Percentiles rank a stretch among this genome's conserved stretches.
Conservation (phyloP, 2,888 invertebrate species). For the Megaustenia siamemsis region DNA sequence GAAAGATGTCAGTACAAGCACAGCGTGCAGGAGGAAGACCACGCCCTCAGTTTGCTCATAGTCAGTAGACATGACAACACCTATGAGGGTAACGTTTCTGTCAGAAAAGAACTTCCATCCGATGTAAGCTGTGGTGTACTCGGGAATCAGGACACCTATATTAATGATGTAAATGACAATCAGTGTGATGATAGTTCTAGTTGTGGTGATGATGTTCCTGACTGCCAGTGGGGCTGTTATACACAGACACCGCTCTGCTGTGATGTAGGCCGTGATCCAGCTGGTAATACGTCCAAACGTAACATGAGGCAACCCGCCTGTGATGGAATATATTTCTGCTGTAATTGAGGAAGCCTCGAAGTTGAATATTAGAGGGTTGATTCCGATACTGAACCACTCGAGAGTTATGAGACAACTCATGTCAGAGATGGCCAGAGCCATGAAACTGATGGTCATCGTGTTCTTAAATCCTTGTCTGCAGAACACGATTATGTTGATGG, state of each 20-base stretch:
- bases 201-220: constrained; percentile 34
- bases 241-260: constrained; percentile 38
- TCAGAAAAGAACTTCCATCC: constrained; percentile 36
- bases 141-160: not conserved
- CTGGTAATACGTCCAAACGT: constrained; percentile 22
- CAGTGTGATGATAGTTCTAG: constrained; percentile 1
- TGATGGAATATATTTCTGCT: no score
- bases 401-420: no score
- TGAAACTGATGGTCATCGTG: no score
- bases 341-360: no score
- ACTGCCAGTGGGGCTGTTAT: constrained; percentile 25
- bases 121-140: not conserved
- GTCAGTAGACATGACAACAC: not conserved
- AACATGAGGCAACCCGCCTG: no score
- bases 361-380: no score
- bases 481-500: no score
- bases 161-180: not conserved
- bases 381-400: no score
- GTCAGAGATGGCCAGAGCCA: no score
- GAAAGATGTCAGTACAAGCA: constrained; percentile 22
- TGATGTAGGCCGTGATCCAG: constrained; percentile 29
- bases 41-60: constrained; percentile 25
- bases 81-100: constrained; percentile 39
- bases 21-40: constrained; percentile 22
- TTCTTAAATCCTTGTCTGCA: no score